These are phyloP conservation scores for Unio delphinus DNA, from an alignment of 2,888 invertebrate genomes.

Conservation along the genomic window DNA sequence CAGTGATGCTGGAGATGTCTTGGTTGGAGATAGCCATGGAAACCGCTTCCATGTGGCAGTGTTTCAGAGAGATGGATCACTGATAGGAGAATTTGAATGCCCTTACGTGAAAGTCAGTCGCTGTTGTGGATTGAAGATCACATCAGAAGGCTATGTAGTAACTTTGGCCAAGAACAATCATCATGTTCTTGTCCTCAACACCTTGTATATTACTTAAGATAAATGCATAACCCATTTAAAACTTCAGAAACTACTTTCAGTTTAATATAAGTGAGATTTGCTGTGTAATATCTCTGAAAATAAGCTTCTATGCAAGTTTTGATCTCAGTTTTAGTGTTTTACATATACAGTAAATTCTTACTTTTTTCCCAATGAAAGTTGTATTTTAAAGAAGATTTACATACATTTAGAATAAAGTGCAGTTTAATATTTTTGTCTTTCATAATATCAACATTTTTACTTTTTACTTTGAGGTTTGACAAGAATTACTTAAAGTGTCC, in stretches of 20 bases:
- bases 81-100: slow-evolving; percentile 88
- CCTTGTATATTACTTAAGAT: slow-evolving; percentile 68
- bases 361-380: too few relatives aligned
- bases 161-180: slow-evolving; percentile 98
- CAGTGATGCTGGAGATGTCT: slow-evolving; percentile 95
- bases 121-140: slow-evolving; percentile 97
- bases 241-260: too few relatives aligned
- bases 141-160: slow-evolving; percentile 92
- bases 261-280: too few relatives aligned
- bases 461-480: slow-evolving; percentile 8
- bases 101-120: slow-evolving; percentile 98
- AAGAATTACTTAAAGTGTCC: slow-evolving; percentile 3
- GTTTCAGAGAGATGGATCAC: slow-evolving; percentile 86
- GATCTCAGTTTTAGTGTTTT: too few relatives aligned
- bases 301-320: too few relatives aligned
- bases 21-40: slow-evolving; percentile 97
- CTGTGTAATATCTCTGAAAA: too few relatives aligned
- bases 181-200: slow-evolving; percentile 90
- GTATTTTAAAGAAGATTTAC: too few relatives aligned
- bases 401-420: too few relatives aligned
- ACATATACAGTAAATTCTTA: too few relatives aligned
- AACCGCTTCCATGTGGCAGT: slow-evolving; percentile 98
- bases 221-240: too few relatives aligned
- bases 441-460: slow-evolving; percentile 7
- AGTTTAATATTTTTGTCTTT: slow-evolving; percentile 6